phyloP scores from a whole-genome alignment of 2,113 vertebrate genomes.

The Percopsis transmontana region DNA sequence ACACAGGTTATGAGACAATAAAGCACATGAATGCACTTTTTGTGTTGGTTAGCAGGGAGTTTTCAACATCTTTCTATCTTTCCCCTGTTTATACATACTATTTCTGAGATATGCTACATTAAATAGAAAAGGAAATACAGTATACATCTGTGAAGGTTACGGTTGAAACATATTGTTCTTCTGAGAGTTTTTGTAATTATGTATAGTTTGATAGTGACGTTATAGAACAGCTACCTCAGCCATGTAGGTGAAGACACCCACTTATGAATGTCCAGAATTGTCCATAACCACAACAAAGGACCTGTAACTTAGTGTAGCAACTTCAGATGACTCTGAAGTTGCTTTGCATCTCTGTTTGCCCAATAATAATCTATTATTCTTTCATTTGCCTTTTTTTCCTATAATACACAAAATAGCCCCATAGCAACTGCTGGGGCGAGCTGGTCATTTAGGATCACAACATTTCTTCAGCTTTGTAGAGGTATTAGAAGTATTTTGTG shows the following conservation, averaged over 20 bases:
- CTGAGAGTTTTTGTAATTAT: slow-evolving; percentile 5
- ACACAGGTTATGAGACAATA: neutral
- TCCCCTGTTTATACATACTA: neutral
- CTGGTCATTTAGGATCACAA: slow-evolving; percentile 9
- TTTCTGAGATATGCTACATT: neutral
- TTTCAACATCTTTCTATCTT: neutral
- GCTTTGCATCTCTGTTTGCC: too few species aligned
- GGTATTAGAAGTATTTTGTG: too few species aligned
- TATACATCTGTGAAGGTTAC: slow-evolving; percentile 7
- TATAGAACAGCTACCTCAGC: too few species aligned
- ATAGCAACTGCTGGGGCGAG: slow-evolving; percentile 47
- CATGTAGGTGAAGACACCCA: too few species aligned
- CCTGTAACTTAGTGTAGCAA: too few species aligned
- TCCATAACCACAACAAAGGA: neutral
- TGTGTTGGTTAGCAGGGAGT: neutral
- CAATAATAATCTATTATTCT: too few species aligned
- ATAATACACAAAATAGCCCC: slow-evolving; percentile 2
- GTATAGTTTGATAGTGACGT: neutral
- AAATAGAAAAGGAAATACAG: neutral
- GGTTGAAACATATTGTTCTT: slow-evolving; percentile 24
- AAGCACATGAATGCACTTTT: too few species aligned
- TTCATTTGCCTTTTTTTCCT: too few species aligned
- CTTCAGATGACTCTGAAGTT: too few species aligned
- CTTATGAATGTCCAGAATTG: neutral
- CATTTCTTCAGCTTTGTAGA: too few species aligned